Conservation (phyloP, 2,888 invertebrate species). For the Ptychoptera contaminata region DNA sequence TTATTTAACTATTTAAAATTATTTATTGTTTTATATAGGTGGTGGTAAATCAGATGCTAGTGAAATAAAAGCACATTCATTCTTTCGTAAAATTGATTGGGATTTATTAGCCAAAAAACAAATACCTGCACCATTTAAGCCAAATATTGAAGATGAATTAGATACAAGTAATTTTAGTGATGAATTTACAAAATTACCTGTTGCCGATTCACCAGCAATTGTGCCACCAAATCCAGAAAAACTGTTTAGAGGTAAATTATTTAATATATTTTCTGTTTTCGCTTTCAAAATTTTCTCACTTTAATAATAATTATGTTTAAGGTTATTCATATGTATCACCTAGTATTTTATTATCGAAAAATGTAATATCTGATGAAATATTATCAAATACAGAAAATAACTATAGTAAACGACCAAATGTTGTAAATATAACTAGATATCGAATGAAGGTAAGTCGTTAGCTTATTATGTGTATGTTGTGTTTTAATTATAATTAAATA, state of each 20-base stretch:
- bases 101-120: slow-evolving; percentile 58
- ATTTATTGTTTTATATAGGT: slow-evolving; percentile 30
- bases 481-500: not conserved
- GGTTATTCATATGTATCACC: slow-evolving; percentile 94
- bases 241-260: slow-evolving; percentile 56
- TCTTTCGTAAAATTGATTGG: slow-evolving; percentile 78
- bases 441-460: not conserved
- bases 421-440: slow-evolving; percentile 1
- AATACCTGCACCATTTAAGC: slow-evolving; percentile 77
- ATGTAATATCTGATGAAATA: slow-evolving; percentile 57
- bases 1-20: not conserved
- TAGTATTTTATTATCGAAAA: slow-evolving; percentile 69
- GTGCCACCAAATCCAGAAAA: slow-evolving; percentile 73
- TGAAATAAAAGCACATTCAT: slow-evolving; percentile 79
- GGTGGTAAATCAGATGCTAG: slow-evolving; percentile 71
- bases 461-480: slow-evolving; percentile 1
- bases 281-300: not conserved
- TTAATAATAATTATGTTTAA: slow-evolving; percentile 27
- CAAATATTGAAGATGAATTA: slow-evolving; percentile 67
- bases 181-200: slow-evolving; percentile 86
- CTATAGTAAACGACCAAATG: not conserved
- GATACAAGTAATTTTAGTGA: slow-evolving; percentile 95
- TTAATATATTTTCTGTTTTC: too few species aligned
- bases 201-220: slow-evolving; percentile 82
- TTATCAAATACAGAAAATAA: slow-evolving; percentile 13